These are phyloP conservation scores for Tadarida brasiliensis DNA, from an alignment of 2,797 vertebrate genomes.

Conservation along the genomic window DNA sequence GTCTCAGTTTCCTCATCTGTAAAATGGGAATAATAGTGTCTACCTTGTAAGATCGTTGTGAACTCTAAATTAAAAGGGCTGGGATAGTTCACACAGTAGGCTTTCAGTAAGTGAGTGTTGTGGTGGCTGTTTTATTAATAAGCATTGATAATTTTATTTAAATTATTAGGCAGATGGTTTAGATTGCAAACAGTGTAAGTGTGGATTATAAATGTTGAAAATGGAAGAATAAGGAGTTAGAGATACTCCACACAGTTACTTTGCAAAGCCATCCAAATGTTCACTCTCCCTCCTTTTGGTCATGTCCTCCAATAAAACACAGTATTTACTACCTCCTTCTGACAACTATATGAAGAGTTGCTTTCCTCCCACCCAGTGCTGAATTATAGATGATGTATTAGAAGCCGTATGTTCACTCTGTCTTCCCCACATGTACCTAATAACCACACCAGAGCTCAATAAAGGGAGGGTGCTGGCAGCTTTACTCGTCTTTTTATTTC, in stretches of 20 bases:
- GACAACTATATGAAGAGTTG: conserved; percentile 80
- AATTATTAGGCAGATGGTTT: conserved; percentile 75
- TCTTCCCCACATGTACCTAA: conserved; percentile 79
- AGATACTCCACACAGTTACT: conserved; percentile 43
- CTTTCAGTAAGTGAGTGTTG: not conserved
- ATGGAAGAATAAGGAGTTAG: not conserved
- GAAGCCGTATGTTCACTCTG: conserved; percentile 79
- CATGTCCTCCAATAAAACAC: conserved; percentile 77
- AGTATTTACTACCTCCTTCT: conserved; percentile 81
- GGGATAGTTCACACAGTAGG: not conserved
- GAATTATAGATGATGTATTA: conserved; percentile 79
- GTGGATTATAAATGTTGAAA: conserved; percentile 67
- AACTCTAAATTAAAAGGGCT: not conserved
- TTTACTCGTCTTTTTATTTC: conserved; percentile 85
- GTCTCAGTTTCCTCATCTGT: not conserved
- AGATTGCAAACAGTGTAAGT: conserved; percentile 64
- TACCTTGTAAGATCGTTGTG: not conserved
- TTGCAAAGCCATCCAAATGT: conserved; percentile 61
- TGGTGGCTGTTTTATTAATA: conserved; percentile 57
- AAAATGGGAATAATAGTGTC: not conserved
- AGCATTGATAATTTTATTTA: conserved; percentile 67
- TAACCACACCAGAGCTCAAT: conserved; percentile 77
- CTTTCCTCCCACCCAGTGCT: conserved; percentile 74
- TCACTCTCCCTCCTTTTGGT: conserved; percentile 72
- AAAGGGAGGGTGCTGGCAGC: conserved; percentile 82